Evolutionary conservation across 2,797 vertebrate genomes (phyloP), one percentile per base, ranked within the genome.

Genomic region (Rhinoraja longicauda): DNA sequence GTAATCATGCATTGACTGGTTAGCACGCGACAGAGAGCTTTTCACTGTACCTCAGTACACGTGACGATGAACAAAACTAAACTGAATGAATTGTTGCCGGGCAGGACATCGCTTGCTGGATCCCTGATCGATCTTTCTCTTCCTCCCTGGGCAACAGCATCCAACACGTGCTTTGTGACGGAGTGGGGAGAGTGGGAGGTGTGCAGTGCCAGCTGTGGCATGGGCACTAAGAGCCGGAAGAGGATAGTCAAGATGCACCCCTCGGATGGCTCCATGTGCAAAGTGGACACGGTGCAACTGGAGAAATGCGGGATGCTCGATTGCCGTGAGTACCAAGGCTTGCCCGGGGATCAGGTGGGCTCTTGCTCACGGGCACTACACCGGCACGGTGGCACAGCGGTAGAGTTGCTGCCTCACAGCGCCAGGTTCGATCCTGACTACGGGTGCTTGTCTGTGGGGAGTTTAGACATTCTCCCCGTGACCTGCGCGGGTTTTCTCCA

Each of bases 281-380:
- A 97, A 81, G 96, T 98, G 0, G 98, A 99, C 93, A 98, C 98
- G 62, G 96, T 97, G 0, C 97, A 99, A 95, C 97, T 97, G 32
- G 98, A 99, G 95, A 99, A 99, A 93, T 99, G 99, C 97, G 99
- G 99, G 98, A 99, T 99, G 98, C 99, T 98, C 0, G 98, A 99
- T 94, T 99, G 99, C 94, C 98, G 99, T 99, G 95, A 98, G 99
- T 98, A 94, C 53, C 78, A 36, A 13, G 9, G 0, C 24, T 1
- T 9, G 0, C 19, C 57, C 73, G 9, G 59, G 57, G 19, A 24
- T 9, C 0, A 92, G 72, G 53, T n/a, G 7, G 62, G 32, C 4
- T 67, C 84, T n/a, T 19, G 59, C 13, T 73, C 24, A 24, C 24
- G 19, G 70, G 45, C 45, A 53, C 45, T 5, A 53, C 45, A 53